phyloP scores from a whole-genome alignment of 2,797 vertebrate genomes.

The Clarias platycephalus region DNA sequence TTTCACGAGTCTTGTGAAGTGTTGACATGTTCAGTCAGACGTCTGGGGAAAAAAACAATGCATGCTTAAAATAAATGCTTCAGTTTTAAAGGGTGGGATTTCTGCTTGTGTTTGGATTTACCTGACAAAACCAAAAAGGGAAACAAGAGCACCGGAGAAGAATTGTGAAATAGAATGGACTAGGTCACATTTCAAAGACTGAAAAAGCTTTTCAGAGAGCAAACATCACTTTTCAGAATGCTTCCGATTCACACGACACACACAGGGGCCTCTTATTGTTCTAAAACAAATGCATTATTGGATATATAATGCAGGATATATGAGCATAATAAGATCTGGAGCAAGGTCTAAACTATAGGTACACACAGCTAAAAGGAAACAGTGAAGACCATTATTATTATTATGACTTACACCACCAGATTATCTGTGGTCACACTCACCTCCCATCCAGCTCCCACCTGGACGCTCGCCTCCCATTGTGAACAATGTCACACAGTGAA shows the following conservation, averaged over 20 bases:
- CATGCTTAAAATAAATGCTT: constrained; percentile 24
- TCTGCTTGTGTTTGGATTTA: constrained; percentile 42
- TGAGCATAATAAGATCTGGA: not conserved
- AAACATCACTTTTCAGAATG: constrained; percentile 41
- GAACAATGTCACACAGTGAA: constrained; percentile 3
- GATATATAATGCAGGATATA: constrained; percentile 5
- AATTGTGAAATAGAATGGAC: constrained; percentile 16
- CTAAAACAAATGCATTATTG: constrained; percentile 11
- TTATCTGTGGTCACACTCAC: not conserved
- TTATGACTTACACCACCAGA: not conserved
- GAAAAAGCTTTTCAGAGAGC: constrained; percentile 27
- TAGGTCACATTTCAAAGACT: constrained; percentile 53
- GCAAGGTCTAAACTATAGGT: not conserved
- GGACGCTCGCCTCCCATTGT: not conserved
- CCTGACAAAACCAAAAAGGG: constrained; percentile 34
- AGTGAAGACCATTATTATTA: not conserved
- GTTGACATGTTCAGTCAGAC: not conserved
- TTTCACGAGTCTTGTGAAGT: not conserved
- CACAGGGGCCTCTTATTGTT: constrained; percentile 6
- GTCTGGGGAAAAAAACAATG: not conserved
- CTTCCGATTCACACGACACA: constrained; percentile 4
- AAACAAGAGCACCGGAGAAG: constrained; percentile 16
- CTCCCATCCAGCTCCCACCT: constrained; percentile 5
- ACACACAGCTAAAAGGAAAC: not conserved
- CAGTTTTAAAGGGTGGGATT: constrained; percentile 30